phyloP scores from a whole-genome alignment of 2,113 vertebrate species.

The Eretmochelys imbricata region DNA sequence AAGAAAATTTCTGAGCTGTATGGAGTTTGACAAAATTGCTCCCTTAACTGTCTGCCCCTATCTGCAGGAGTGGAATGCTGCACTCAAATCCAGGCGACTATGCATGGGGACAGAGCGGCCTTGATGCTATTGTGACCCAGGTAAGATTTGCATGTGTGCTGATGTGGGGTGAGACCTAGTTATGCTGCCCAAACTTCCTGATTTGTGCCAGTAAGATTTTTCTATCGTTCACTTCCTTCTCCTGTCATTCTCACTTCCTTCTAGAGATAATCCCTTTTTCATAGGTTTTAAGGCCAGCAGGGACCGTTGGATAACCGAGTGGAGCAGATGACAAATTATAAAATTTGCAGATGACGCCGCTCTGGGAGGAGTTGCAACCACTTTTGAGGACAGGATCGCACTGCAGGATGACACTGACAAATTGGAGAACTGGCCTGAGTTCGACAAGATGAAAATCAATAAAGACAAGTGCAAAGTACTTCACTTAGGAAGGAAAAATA shows the following conservation, averaged over 20 bases:
- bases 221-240: neutral
- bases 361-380: neutral
- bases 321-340: neutral
- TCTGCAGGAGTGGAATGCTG: slow-evolving; percentile 92
- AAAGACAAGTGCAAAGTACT: neutral
- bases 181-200: neutral
- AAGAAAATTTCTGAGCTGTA: neutral
- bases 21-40: neutral
- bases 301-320: neutral
- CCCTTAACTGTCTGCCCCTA: neutral
- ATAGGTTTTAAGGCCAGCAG: neutral
- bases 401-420: neutral
- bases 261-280: neutral
- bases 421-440: neutral
- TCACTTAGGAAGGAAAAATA: neutral
- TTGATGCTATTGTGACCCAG: slow-evolving; percentile 97
- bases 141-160: slow-evolving; percentile 74
- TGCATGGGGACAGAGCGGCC: slow-evolving; percentile 96
- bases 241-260: accelerated
- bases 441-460: neutral
- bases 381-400: no score
- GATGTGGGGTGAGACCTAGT: accelerated
- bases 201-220: neutral
- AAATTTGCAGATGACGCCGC: neutral
- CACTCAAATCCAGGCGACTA: slow-evolving; percentile 98